These are phyloP conservation scores for Napeogenes inachia DNA, from an alignment of 2,888 invertebrate genomes.

Conservation along the genomic window DNA sequence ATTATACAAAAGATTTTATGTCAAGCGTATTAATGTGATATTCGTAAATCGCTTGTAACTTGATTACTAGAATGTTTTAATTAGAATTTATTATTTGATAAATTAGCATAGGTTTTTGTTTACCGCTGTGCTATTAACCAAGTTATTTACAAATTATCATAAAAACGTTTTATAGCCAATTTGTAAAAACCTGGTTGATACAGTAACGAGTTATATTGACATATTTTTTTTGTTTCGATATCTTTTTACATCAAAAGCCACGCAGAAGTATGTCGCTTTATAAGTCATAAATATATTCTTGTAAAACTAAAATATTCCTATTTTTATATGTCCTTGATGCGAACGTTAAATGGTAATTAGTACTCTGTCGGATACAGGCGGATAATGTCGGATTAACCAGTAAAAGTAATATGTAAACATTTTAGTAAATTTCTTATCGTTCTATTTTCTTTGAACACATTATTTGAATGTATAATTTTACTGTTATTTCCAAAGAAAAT, in stretches of 20 bases:
- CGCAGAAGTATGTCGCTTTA: too few species aligned
- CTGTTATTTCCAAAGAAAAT: not conserved
- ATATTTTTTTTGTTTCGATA: too few species aligned
- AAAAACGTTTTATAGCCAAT: too few species aligned
- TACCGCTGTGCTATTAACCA: not conserved
- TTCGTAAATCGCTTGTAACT: slow-evolving; percentile 19
- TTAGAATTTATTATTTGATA: slow-evolving; percentile 22
- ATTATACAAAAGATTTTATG: too few species aligned
- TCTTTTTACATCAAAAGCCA: too few species aligned
- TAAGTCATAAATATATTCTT: not conserved
- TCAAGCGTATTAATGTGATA: too few species aligned
- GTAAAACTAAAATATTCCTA: not conserved
- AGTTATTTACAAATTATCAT: not conserved
- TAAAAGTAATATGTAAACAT: not conserved
- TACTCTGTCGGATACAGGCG: not conserved
- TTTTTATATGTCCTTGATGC: slow-evolving; percentile 2
- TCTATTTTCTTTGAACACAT: slow-evolving; percentile 1
- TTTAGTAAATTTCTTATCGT: not conserved
- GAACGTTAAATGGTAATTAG: not conserved
- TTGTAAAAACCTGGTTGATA: too few species aligned
- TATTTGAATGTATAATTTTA: not conserved
- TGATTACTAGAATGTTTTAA: slow-evolving; percentile 14
- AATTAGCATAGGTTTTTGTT: not conserved
- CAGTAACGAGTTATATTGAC: too few species aligned
- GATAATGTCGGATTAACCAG: slow-evolving; percentile 4